Evolutionary conservation across 2,888 invertebrate genomes (phyloP).

Genomic region (Cantharis rustica): DNA sequence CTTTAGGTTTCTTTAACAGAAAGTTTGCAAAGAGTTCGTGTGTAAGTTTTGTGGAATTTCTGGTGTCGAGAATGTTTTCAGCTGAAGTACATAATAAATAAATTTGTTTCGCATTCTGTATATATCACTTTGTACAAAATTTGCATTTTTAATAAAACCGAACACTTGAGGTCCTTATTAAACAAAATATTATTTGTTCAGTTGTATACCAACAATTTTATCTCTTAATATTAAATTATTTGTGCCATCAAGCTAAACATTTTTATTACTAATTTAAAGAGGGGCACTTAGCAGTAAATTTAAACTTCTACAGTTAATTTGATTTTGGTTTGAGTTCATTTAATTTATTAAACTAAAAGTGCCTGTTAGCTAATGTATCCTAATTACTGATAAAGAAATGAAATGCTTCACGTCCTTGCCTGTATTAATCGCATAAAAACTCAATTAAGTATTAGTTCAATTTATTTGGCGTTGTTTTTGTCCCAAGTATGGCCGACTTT

Average conservation of each 20-base stretch:
- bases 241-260: constrained; percentile 4
- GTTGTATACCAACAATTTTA: neutral
- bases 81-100: neutral
- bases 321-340: constrained; percentile 24
- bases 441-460: constrained; percentile 14
- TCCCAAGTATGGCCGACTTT: constrained; percentile 40
- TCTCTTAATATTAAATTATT: neutral
- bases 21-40: neutral
- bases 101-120: neutral
- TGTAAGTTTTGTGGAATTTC: neutral
- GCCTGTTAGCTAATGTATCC: constrained; percentile 25
- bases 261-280: constrained; percentile 17
- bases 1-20: neutral
- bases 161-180: neutral
- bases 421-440: constrained; percentile 20
- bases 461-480: constrained; percentile 9
- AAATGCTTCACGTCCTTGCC: constrained; percentile 6
- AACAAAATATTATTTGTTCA: neutral
- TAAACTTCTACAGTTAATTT: constrained; percentile 27
- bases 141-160: neutral
- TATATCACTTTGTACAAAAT: neutral
- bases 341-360: constrained; percentile 27
- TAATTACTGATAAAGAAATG: constrained; percentile 25
- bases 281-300: constrained; percentile 24
- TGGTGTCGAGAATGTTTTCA: neutral